Conservation (phyloP, 2,797 vertebrate species). For the Galago senegalensis region DNA sequence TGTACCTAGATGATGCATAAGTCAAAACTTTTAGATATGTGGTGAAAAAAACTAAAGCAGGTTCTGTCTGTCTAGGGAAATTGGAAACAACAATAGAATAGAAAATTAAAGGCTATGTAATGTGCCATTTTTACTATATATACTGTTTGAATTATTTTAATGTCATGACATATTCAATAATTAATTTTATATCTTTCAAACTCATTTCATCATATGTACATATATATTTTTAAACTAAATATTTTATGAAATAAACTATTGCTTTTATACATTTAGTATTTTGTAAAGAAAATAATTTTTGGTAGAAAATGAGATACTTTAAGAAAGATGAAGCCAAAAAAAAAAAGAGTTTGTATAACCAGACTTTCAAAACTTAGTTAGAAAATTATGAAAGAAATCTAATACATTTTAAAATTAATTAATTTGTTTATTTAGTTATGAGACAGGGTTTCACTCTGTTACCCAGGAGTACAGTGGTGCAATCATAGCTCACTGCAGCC, state of each 20-base stretch:
- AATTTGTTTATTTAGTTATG: neutral
- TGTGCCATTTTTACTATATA: slow-evolving; percentile 79
- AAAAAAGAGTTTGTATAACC: neutral
- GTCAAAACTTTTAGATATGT: slow-evolving; percentile 86
- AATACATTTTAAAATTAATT: neutral
- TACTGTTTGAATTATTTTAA: slow-evolving; percentile 81
- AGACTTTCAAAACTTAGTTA: slow-evolving; percentile 46
- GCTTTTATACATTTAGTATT: neutral
- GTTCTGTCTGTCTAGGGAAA: neutral
- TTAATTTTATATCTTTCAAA: slow-evolving; percentile 77
- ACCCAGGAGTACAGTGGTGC: neutral
- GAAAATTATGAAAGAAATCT: neutral
- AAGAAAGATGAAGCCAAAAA: neutral
- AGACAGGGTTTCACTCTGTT: neutral
- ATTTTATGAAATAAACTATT: neutral
- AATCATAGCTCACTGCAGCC: neutral
- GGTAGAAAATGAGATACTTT: neutral
- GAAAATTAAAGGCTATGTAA: slow-evolving; percentile 73
- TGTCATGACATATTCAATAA: slow-evolving; percentile 82
- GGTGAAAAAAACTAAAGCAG: slow-evolving; percentile 77
- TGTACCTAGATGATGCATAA: slow-evolving; percentile 85
- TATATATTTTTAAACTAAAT: slow-evolving; percentile 27
- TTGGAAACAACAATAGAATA: slow-evolving; percentile 82
- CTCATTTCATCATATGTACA: slow-evolving; percentile 79
- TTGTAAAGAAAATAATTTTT: slow-evolving; percentile 43